Evolutionary conservation across 2,888 invertebrate genomes (phyloP).

Genomic region (Troglohyphantes excavatus): DNA sequence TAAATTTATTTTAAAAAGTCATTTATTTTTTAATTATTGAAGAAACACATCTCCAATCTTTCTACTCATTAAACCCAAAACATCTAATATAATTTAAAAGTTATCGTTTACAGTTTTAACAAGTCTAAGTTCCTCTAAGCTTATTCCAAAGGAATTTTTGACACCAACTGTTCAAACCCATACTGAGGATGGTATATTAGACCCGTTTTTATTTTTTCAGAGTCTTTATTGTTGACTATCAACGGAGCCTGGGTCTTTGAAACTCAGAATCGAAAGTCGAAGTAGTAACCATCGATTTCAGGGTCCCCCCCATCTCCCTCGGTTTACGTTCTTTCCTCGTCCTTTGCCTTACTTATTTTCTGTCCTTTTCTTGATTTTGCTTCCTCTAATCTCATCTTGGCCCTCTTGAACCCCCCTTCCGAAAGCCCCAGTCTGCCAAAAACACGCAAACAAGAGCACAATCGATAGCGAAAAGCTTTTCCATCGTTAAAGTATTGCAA

Average conservation of each 20-base stretch:
- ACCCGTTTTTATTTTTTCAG: constrained; percentile 4
- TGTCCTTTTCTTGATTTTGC: constrained; percentile 74
- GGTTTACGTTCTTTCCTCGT: constrained; percentile 60
- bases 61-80: no score
- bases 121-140: not conserved
- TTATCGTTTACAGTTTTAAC: not conserved
- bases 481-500: constrained; percentile 77
- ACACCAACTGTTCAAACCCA: not conserved
- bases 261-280: constrained; percentile 55
- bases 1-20: no score
- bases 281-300: constrained; percentile 65
- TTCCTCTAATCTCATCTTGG: constrained; percentile 76
- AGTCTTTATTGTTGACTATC: constrained; percentile 54
- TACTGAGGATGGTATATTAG: not conserved
- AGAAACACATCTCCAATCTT: no score
- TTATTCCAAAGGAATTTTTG: not conserved
- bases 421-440: constrained; percentile 75
- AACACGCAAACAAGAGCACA: constrained; percentile 76
- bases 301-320: constrained; percentile 51
- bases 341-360: constrained; percentile 75
- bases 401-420: constrained; percentile 25
- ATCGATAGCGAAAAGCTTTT: constrained; percentile 71
- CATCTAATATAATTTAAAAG: no score
- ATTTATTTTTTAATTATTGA: no score
- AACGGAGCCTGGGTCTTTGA: constrained; percentile 66